phyloP scores from a whole-genome alignment of 2,888 invertebrate species.

The Volucella inflata region DNA sequence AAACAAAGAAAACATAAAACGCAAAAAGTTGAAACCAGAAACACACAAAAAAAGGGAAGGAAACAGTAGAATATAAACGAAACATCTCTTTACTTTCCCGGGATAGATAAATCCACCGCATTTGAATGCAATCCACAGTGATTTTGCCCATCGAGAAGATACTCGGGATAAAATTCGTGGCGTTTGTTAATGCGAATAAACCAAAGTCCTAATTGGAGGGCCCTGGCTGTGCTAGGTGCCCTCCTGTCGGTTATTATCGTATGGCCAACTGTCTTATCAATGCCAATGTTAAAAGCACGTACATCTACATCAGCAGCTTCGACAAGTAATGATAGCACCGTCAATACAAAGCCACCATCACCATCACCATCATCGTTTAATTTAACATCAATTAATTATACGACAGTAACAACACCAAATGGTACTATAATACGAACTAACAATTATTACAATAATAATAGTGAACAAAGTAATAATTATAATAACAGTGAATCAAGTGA shows the following conservation, averaged over 20 bases:
- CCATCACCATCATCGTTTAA: conserved; percentile 45
- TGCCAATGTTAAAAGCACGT: conserved; percentile 79
- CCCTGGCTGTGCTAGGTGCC: conserved; percentile 84
- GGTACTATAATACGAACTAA: conserved; percentile 21
- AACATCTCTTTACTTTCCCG: conserved; percentile 46
- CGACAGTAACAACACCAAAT: conserved; percentile 45
- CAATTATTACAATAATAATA: conserved; percentile 53
- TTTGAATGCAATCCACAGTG: conserved; percentile 73
- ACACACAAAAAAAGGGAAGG: conserved; percentile 6
- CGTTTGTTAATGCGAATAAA: conserved; percentile 83
- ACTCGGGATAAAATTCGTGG: conserved; percentile 71
- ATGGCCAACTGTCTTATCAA: conserved; percentile 82
- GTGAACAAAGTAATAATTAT: conserved; percentile 54
- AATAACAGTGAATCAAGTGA: conserved; percentile 47
- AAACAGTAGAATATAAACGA: conserved; percentile 8
- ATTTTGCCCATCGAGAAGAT: conserved; percentile 68
- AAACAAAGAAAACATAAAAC: neutral
- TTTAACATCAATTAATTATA: conserved; percentile 46
- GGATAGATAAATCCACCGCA: conserved; percentile 46
- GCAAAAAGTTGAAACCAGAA: conserved; percentile 1
- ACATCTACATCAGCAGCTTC: conserved; percentile 41
- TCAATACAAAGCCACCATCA: neutral
- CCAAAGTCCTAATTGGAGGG: conserved; percentile 83
- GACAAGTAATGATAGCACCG: conserved; percentile 20
- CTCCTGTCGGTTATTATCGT: conserved; percentile 83